A percentile compares a stretch with the other conserved stretches of the same genome.
phyloP scores from a whole-genome alignment of 2,888 invertebrate species.

The Exephanes ischioxanthus region DNA sequence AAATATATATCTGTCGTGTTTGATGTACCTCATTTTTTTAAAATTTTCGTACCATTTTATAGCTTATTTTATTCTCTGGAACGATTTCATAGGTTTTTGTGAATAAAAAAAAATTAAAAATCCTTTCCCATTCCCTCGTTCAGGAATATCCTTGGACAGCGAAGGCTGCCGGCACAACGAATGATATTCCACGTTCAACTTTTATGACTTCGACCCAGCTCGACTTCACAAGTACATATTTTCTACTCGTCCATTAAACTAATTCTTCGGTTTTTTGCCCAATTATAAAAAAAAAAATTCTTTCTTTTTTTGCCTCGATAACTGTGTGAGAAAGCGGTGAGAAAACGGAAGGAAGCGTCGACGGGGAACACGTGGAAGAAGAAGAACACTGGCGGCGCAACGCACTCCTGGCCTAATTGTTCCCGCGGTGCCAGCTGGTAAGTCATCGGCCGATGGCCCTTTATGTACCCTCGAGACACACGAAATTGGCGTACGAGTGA shows the following conservation, averaged over 20 bases:
- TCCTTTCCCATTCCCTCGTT: too few relatives aligned
- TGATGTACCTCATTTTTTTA: not conserved
- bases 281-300: not conserved
- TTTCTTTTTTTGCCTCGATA: not conserved
- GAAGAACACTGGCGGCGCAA: not conserved
- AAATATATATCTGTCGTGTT: not conserved
- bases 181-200: not conserved
- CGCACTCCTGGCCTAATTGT: slow-evolving; percentile 56
- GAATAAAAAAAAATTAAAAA: too few relatives aligned
- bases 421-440: slow-evolving; percentile 65
- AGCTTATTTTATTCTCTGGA: too few relatives aligned
- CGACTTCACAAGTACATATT: not conserved
- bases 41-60: not conserved
- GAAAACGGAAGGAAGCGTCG: slow-evolving; percentile 35
- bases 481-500: slow-evolving; percentile 36
- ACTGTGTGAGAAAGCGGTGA: not conserved
- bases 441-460: slow-evolving; percentile 67
- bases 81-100: too few relatives aligned
- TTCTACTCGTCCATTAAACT: not conserved
- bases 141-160: too few relatives aligned
- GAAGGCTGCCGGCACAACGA: not conserved
- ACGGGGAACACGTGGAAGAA: not conserved
- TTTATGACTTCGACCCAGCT: not conserved
- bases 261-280: not conserved
- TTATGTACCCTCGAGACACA: slow-evolving; percentile 50